Conservation (phyloP, 2,113 vertebrate genomes). For the Holacanthus passer region DNA sequence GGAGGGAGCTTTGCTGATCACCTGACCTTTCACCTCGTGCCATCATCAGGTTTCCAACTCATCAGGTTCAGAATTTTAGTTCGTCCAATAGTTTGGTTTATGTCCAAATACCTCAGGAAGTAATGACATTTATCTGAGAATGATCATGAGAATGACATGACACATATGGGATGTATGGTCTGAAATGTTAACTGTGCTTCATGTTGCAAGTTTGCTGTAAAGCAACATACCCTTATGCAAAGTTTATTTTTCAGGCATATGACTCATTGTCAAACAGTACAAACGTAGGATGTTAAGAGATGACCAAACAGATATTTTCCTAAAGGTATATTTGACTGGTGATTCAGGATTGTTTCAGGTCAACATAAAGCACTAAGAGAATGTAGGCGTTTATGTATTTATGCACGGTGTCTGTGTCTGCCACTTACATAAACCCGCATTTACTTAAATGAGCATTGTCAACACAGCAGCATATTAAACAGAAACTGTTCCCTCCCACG, state of each 20-base stretch:
- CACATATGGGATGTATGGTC: too few relatives aligned
- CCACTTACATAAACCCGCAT: conserved; percentile 31
- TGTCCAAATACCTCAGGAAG: too few relatives aligned
- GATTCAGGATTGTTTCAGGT: conserved; percentile 5
- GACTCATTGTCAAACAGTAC: neutral
- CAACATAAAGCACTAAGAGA: neutral
- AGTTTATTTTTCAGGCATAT: neutral
- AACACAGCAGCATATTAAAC: conserved; percentile 33
- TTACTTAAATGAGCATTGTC: conserved; percentile 29
- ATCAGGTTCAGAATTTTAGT: too few relatives aligned
- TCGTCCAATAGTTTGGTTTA: neutral
- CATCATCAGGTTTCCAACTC: too few relatives aligned
- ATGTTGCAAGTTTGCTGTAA: neutral
- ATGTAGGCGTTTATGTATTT: conserved; percentile 19
- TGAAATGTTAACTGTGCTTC: neutral
- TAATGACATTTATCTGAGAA: too few relatives aligned
- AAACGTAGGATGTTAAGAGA: neutral
- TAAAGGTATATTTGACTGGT: neutral
- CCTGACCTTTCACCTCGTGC: too few relatives aligned
- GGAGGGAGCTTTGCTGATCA: too few relatives aligned
- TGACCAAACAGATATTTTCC: neutral
- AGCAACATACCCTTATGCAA: neutral
- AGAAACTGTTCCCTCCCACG: conserved; percentile 25
- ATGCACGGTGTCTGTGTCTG: conserved; percentile 1
- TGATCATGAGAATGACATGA: too few relatives aligned